Percentiles rank a stretch among this genome's conserved stretches.
Evolutionary conservation across 2,888 invertebrate genomes (phyloP).

Genomic region (Lasioglossum morio): DNA sequence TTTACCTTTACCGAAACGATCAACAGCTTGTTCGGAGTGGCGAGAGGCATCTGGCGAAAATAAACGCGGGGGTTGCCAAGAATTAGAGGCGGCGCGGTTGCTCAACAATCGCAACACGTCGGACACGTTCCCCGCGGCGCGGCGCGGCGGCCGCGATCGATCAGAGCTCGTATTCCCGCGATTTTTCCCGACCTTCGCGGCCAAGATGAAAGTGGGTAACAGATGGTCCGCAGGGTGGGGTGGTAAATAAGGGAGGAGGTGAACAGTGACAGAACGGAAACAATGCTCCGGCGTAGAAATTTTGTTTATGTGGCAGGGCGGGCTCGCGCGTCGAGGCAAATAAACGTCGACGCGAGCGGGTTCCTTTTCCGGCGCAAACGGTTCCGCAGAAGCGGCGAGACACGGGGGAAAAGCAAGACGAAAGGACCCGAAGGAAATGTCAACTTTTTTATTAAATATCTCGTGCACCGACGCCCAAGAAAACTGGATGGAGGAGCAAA

Average conservation of each 20-base stretch:
- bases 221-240: constrained; percentile 19
- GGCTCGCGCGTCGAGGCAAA: not conserved
- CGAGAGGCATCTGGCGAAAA: not conserved
- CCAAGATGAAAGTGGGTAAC: constrained; percentile 41
- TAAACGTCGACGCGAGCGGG: constrained; percentile 18
- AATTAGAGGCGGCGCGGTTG: constrained; percentile 21
- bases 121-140: constrained; percentile 1
- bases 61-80: not conserved
- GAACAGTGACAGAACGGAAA: constrained; percentile 28
- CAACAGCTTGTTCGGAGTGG: constrained; percentile 1
- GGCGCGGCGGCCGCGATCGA: constrained; percentile 41
- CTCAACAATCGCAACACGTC: constrained; percentile 2
- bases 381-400: constrained; percentile 14
- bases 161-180: constrained; percentile 51
- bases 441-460: constrained; percentile 76
- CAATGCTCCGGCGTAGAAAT: constrained; percentile 28
- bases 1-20: not conserved
- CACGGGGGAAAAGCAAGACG: constrained; percentile 25
- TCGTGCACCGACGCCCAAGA: constrained; percentile 53
- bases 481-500: constrained; percentile 56
- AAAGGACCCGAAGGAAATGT: constrained; percentile 66
- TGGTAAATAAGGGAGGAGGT: not conserved
- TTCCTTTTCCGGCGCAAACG: constrained; percentile 17
- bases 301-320: constrained; percentile 49
- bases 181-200: constrained; percentile 22